Evolutionary conservation across 2,888 invertebrate species (phyloP), one percentile per base, ranked within the genome.

Genomic region (Ormyrus labotus): DNA sequence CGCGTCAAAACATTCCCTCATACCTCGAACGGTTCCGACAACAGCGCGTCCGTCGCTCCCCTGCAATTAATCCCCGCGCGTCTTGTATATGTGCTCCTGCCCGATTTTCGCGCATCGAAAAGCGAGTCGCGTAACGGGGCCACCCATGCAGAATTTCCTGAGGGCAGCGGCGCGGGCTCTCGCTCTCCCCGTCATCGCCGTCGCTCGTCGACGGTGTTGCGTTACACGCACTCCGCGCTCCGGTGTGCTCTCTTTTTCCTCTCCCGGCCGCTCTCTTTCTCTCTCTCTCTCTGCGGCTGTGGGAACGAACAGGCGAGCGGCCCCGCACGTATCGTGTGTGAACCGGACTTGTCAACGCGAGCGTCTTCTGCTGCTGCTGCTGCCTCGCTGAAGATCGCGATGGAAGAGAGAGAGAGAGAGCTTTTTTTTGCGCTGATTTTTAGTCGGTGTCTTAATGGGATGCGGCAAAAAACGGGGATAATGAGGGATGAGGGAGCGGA

Each of bases 101-200:
- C 34, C 34, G 34, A 34, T 34, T 34, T 34, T 34, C 34, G 34
- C 34, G 34, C 34, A 63, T 45, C 55, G 45, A 45, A 4, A 55
- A 69, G 57, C 9, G 68, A 5, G 58, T 47, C 48, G 9, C 64
- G n/a, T 50, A 50, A n/a, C 3, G 47, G 10, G 86, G 75, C 88
- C 88, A 88, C 87, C 88, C 87, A 84, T 87, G 86, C 85, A 64
- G 84, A 85, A 84, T 84, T 83, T 83, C 83, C 83, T 83, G 83
- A 83, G 83, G 83, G 77, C 73, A 34, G 83, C 82, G 80, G 47
- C 34, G 34, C 13, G 34, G 45, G 63, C 73, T 79, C 50, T 55
- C 19, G 55, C 68, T 13, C n/a, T n/a, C n/a, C 19, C 1, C 65
- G 51, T 58, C 58, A 50, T 51, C 58, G 34, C 68, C 78, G 48